Base-by-base conservation (phyloP, 2,888 invertebrate species). In the Thera obeliscata region DNA sequence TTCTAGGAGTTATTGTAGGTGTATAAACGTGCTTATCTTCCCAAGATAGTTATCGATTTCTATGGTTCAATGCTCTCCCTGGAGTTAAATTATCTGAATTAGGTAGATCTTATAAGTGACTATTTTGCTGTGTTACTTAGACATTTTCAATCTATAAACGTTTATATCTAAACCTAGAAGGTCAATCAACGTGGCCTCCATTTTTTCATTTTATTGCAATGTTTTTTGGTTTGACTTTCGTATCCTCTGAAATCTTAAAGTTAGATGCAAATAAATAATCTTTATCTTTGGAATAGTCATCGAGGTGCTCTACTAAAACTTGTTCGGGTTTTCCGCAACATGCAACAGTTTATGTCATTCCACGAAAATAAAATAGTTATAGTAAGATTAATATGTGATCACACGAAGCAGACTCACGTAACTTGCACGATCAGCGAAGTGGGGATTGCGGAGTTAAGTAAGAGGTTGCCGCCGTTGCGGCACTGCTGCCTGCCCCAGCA, bases 391-490 rank as follows among this genome's bases (percentile, higher is more conserved):
- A 61, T 43, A 52, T 60, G 36, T 59, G 57, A 67, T 68, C 65
- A 52, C 66, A 61, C 61, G 59, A 61, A 71, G 65, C 63, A 38
- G 35, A 61, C 62, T 69, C 69, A 69, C 69, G 69, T 69, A 66
- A 69, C 69, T 56, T 57, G 33, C 36, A 56, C 54, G 60, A 60
- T 63, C 58, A 46, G 58, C 63, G 56, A 66, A 66, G 69, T 59
- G 69, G 85, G 86, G 87, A 81, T 83, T 78, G 79, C 65, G 61
- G 75, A 80, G 88, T 93, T 93, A 89, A 90, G 92, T 93, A 93
- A 93, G 91, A 88, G 86, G 90, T 93, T 93, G 91, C 89, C 83
- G 87, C 90, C 85, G 90, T 93, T 93, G 91, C 89, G 83, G 87
- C 90, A 91, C 84, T 77, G 78, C 66, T 58, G 76, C 74, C 69